These are phyloP conservation scores for Harpegnathos saltator DNA, from an alignment of 1,140 invertebrate genomes.

Conservation along the genomic window DNA sequence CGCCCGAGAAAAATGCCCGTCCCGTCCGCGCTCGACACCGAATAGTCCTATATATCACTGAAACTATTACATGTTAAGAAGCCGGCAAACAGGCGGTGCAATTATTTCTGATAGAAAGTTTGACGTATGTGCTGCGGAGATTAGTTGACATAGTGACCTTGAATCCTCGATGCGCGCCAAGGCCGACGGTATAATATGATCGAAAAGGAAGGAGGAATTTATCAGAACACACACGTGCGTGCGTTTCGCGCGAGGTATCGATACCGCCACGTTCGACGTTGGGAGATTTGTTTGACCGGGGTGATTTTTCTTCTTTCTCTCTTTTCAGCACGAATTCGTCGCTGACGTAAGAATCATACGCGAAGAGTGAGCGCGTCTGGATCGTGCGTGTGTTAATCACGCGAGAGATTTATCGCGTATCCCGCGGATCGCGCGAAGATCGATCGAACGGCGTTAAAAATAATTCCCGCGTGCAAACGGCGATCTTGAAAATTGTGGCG, in stretches of 20 bases:
- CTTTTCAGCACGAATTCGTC: neutral
- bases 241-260: neutral
- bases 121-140: neutral
- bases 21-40: too few relatives aligned
- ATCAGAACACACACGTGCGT: neutral
- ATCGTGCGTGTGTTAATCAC: slow-evolving; percentile 4
- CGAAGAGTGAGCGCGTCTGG: neutral
- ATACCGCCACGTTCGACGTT: neutral
- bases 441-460: slow-evolving; percentile 1
- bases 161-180: neutral
- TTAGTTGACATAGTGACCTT: neutral
- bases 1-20: too few relatives aligned
- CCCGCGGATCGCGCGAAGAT: neutral
- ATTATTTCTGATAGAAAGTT: slow-evolving; percentile 23
- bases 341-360: slow-evolving; percentile 23
- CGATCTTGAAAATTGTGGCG: neutral
- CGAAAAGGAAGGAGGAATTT: neutral
- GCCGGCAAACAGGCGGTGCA: too few relatives aligned
- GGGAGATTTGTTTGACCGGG: neutral
- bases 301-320: neutral
- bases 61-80: too few relatives aligned
- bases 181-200: neutral
- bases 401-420: neutral
- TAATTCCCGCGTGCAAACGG: neutral
- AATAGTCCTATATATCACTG: too few relatives aligned